phyloP scores from a whole-genome alignment of 1,140 invertebrate genomes.

The Papilio polyxenes region DNA sequence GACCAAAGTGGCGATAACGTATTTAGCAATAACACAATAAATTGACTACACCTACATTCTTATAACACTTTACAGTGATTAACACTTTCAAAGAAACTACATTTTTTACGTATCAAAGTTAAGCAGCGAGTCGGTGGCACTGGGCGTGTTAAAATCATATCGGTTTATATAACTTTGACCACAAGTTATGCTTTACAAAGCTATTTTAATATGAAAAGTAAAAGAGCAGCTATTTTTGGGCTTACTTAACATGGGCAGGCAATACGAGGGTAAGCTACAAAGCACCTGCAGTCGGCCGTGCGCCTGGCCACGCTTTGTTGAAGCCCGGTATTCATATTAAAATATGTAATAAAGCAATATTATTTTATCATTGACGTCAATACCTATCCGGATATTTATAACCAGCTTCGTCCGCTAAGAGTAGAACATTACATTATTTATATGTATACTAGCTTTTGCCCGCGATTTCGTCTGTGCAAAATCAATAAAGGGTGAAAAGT shows the following conservation, averaged over 20 bases:
- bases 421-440: neutral
- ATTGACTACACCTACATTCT: neutral
- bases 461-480: too few relatives aligned
- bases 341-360: conserved; percentile 31
- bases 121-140: neutral
- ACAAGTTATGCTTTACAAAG: conserved; percentile 5
- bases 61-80: neutral
- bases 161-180: neutral
- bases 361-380: conserved; percentile 29
- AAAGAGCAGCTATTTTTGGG: conserved; percentile 2
- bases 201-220: conserved; percentile 33
- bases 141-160: neutral
- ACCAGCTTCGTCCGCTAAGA: neutral
- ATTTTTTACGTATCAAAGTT: neutral
- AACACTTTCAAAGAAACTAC: neutral
- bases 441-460: neutral
- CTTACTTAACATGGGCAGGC: conserved; percentile 6
- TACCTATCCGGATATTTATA: conserved; percentile 1
- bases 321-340: conserved; percentile 32
- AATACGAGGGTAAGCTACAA: neutral
- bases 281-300: conserved; percentile 6
- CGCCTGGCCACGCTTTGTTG: conserved; percentile 7
- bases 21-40: neutral
- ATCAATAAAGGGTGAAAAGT: too few relatives aligned
- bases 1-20: neutral